These are phyloP conservation scores for Falco rusticolus DNA, from an alignment of 2,797 vertebrate genomes.

Conservation along the genomic window DNA sequence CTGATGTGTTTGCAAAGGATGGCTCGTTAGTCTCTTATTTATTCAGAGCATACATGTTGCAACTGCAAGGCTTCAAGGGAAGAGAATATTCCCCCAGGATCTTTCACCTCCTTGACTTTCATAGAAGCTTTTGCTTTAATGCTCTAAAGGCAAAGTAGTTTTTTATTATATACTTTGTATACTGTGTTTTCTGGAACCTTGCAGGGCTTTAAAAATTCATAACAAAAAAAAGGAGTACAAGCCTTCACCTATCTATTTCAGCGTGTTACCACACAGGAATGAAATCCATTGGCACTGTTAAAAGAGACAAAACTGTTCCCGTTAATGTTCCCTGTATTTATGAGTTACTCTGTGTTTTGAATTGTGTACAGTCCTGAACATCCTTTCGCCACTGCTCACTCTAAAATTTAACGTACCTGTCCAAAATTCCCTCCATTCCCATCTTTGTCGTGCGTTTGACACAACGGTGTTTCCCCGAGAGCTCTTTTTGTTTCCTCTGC, in stretches of 20 bases:
- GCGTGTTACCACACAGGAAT: neutral
- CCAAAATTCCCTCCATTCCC: slow-evolving; percentile 32
- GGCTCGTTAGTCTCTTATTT: neutral
- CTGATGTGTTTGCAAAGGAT: neutral
- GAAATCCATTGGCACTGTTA: neutral
- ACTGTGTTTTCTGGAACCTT: neutral
- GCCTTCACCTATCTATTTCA: neutral
- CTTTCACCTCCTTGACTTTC: slow-evolving; percentile 16
- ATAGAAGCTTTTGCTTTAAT: neutral
- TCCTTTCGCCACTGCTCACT: neutral
- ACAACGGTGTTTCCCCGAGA: neutral
- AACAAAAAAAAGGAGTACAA: neutral
- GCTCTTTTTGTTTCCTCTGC: neutral
- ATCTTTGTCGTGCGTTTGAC: neutral
- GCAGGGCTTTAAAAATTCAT: slow-evolving; percentile 21
- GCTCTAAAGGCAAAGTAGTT: neutral
- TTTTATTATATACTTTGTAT: neutral
- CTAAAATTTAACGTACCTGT: neutral
- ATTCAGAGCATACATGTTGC: neutral
- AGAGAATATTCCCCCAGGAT: neutral
- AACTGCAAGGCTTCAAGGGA: neutral
- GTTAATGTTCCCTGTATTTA: slow-evolving; percentile 49
- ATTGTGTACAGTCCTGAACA: neutral
- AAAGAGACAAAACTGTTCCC: slow-evolving; percentile 55
- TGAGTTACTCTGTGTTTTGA: slow-evolving; percentile 27